phyloP scores from a whole-genome alignment of 2,888 invertebrate species.

The Spilarctia lutea region DNA sequence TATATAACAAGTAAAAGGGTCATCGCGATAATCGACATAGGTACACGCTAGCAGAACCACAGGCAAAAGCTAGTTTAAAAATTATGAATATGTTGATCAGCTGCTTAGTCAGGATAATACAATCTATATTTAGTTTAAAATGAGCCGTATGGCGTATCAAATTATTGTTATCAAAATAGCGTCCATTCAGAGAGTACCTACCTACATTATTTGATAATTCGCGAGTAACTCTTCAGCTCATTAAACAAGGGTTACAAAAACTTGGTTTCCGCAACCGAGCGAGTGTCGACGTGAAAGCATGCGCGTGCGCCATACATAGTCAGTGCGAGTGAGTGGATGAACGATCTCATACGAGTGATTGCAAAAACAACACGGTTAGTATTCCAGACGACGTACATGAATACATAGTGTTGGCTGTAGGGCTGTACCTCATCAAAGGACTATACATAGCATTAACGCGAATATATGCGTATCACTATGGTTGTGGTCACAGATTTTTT shows the following conservation, averaged over 20 bases:
- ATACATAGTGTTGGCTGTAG: constrained; percentile 10
- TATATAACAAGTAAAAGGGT: too few species aligned
- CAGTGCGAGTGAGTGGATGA: constrained; percentile 9
- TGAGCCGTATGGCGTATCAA: background rate
- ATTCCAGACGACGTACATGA: constrained; percentile 20
- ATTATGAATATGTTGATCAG: too few species aligned
- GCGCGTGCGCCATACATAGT: constrained; percentile 16
- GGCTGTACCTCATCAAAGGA: background rate
- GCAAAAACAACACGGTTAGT: constrained; percentile 20
- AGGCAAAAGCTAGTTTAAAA: too few species aligned
- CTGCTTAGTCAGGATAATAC: background rate
- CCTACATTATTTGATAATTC: background rate
- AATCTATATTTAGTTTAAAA: background rate
- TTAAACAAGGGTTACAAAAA: constrained; percentile 11
- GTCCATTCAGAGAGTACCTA: background rate
- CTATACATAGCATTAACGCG: background rate
- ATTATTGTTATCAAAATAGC: background rate
- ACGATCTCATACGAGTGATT: constrained; percentile 10
- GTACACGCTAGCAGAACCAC: too few species aligned
- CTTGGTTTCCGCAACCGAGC: constrained; percentile 20
- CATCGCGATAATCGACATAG: too few species aligned
- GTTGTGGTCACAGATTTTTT: too few species aligned
- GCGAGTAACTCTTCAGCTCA: background rate
- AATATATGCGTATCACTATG: too few species aligned
- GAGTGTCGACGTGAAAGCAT: constrained; percentile 22